Conservation (phyloP, 2,888 invertebrate genomes). For the Bibio marci region DNA sequence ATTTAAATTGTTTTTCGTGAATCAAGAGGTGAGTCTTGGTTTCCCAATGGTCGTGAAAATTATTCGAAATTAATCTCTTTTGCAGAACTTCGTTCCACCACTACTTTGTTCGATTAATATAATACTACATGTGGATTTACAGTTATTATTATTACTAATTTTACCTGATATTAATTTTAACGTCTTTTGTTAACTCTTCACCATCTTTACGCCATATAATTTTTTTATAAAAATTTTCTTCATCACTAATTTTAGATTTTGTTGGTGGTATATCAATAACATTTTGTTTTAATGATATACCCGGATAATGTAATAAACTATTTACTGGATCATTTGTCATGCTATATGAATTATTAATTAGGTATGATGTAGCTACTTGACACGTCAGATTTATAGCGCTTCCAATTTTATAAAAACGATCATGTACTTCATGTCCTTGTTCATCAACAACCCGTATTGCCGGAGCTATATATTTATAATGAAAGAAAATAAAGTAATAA, state of each 20-base stretch:
- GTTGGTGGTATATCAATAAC: background rate
- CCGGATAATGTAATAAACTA: constrained; percentile 1
- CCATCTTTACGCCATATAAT: constrained; percentile 9
- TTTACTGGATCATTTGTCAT: background rate
- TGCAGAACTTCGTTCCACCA: too few relatives aligned
- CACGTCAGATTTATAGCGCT: constrained; percentile 55
- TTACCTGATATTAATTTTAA: constrained; percentile 8
- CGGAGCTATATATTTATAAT: constrained; percentile 39
- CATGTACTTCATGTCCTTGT: constrained; percentile 48
- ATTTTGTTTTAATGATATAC: background rate
- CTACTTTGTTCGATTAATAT: too few relatives aligned
- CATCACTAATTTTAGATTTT: background rate
- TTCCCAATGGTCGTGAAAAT: too few relatives aligned
- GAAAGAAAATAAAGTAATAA: too few relatives aligned
- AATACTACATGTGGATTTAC: too few relatives aligned
- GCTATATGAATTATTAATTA: constrained; percentile 16
- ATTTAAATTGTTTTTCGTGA: too few relatives aligned
- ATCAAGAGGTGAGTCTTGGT: too few relatives aligned
- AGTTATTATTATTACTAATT: background rate
- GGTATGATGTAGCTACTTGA: constrained; percentile 30
- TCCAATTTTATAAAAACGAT: constrained; percentile 56
- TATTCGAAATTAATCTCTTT: too few relatives aligned
- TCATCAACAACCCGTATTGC: constrained; percentile 54
- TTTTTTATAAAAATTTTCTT: constrained; percentile 2
- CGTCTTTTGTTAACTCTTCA: constrained; percentile 7